Evolutionary conservation across 2,113 vertebrate species (phyloP), one percentile per base, ranked within the genome.

Genomic region (Donacobius atricapilla): DNA sequence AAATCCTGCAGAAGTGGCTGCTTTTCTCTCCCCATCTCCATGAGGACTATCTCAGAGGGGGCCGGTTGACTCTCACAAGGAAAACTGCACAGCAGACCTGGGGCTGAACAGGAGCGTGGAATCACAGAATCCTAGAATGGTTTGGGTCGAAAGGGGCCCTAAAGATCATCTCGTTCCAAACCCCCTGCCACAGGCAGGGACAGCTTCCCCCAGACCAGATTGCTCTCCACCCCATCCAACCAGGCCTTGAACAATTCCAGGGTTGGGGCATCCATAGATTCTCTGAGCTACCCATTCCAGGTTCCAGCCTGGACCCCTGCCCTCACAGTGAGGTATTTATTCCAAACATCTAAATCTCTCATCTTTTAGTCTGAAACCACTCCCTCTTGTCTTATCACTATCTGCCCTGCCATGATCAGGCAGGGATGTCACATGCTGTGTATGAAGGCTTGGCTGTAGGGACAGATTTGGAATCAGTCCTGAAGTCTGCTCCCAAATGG

Each of bases 91-190:
- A 44, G 61, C 28, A 81, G 21, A 4, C 24, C 31, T 77, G 31
- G 63, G 40, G 40, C 25, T 15, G 3, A 35, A 48, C 25, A 11
- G 0, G 1, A 47, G 20, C 16, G 7, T 23, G 48, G 54, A 56
- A 14, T 54, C 42, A 35, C 3, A 56, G 75, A 72, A 24, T 48
- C 22, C 21, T 16, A 3, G 31, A 23, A 48, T 5, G 31, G 25
- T 48, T 69, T 35, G 47, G 25, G 21, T 24, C 56, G 54, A 31
- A 90, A 63, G 22, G 7, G 8, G 54, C 10, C 7, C 15, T 35
- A 27, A 48, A 40, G 21, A 24, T 45, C n/a, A 30, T 8, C 45
- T 35, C 3, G 3, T n/a, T 68, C 19, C 69, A 45, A 50, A 11
- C 6, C 2, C 15, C 39, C 53, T 60, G 20, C 28, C 45, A 35